phyloP scores from a whole-genome alignment of 2,797 vertebrate genomes.

The Capromys pilorides region DNA sequence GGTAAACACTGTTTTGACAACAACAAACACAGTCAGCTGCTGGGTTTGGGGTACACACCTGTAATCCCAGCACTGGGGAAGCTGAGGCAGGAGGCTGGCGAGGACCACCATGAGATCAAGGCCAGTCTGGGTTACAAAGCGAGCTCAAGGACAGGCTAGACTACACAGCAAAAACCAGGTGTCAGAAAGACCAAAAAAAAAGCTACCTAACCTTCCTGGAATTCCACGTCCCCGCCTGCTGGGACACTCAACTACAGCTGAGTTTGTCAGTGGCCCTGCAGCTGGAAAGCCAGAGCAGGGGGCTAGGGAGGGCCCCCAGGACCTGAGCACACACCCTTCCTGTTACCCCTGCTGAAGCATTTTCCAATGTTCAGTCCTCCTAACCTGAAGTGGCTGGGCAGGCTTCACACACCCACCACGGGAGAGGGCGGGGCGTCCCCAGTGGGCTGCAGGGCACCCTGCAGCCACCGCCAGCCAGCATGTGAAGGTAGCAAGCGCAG shows the following conservation, averaged over 20 bases:
- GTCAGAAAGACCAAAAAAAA: not conserved
- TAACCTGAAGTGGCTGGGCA: not conserved
- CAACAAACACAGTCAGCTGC: not conserved
- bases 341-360: no score
- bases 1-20: not conserved
- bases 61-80: not conserved
- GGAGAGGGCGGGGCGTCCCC: no score
- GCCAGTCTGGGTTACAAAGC: not conserved
- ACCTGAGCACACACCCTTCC: not conserved
- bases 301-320: not conserved
- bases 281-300: no score
- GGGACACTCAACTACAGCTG: not conserved
- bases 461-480: not conserved
- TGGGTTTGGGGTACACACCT: not conserved
- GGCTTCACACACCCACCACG: accelerated
- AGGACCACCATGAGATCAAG: not conserved
- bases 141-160: no score
- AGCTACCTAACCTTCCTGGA: not conserved
- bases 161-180: not conserved
- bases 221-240: not conserved
- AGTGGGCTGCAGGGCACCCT: not conserved
- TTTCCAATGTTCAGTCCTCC: not conserved
- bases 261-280: not conserved
- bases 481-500: not conserved
- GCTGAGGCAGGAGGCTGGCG: not conserved